Percentiles rank a stretch among this genome's conserved stretches.
Conservation (phyloP, 2,888 invertebrate genomes). For the Mimumesa dahlbomi region DNA sequence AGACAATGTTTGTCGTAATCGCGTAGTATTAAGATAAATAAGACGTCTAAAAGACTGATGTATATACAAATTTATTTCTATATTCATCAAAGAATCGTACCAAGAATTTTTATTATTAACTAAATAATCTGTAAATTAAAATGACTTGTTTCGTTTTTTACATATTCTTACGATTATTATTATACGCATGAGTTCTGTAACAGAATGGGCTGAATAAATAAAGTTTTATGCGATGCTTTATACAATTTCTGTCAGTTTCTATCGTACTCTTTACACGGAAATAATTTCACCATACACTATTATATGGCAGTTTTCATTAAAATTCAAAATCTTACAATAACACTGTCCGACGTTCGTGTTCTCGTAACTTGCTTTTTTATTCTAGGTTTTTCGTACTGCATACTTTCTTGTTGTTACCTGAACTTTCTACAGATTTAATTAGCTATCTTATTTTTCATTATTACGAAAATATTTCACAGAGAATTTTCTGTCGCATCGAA, state of each 20-base stretch:
- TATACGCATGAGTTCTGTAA: slow-evolving; percentile 2
- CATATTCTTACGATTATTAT: no score
- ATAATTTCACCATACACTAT: slow-evolving; percentile 28
- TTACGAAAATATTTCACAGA: no score
- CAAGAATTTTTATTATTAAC: slow-evolving; percentile 15
- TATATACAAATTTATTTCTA: slow-evolving; percentile 28
- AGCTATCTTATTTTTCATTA: no score
- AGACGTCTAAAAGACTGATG: slow-evolving; percentile 48
- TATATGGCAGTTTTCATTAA: no score
- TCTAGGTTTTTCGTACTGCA: no score
- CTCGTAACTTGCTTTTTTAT: no score
- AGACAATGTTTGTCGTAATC: slow-evolving; percentile 8
- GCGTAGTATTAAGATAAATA: slow-evolving; percentile 22
- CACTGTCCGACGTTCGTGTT: not conserved
- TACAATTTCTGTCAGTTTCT: slow-evolving; percentile 27
- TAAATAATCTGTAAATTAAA: no score
- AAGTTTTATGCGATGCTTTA: slow-evolving; percentile 38
- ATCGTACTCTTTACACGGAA: slow-evolving; percentile 33
- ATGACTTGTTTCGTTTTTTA: no score
- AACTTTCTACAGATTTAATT: no score
- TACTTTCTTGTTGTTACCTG: no score
- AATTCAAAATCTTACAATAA: slow-evolving; percentile 1
- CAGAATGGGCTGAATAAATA: slow-evolving; percentile 36
- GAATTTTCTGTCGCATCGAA: no score
- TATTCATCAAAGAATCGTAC: not conserved